Conservation (phyloP, 2,888 invertebrate species). For the Choristoneura rosaceana region DNA sequence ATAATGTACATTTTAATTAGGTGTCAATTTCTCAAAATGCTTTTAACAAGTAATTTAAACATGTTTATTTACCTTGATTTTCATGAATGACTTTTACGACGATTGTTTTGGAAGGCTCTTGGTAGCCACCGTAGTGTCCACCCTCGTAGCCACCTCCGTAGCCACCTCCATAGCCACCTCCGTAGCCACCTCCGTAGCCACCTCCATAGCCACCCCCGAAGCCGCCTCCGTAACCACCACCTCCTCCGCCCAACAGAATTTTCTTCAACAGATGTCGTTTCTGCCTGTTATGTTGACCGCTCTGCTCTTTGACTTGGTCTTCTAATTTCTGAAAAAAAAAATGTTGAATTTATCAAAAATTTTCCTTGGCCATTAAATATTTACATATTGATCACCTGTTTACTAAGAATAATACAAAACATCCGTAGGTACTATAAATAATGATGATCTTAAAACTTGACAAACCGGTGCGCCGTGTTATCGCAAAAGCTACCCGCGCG, state of each 20-base stretch:
- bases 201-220: slow-evolving; percentile 46
- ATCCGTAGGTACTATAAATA: not conserved
- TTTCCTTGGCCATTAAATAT: not conserved
- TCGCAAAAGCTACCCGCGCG: slow-evolving; percentile 19
- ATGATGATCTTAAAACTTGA: slow-evolving; percentile 18
- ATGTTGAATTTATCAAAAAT: not conserved
- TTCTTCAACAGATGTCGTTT: slow-evolving; percentile 62
- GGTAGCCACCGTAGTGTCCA: slow-evolving; percentile 50
- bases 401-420: not conserved
- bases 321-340: slow-evolving; percentile 67
- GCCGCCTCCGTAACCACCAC: slow-evolving; percentile 45
- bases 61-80: slow-evolving; percentile 50
- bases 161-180: slow-evolving; percentile 54
- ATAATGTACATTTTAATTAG: too few species aligned
- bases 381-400: not conserved
- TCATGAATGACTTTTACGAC: slow-evolving; percentile 59
- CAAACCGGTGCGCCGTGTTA: slow-evolving; percentile 28
- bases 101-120: slow-evolving; percentile 62
- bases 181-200: slow-evolving; percentile 54
- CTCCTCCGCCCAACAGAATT: slow-evolving; percentile 54
- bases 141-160: slow-evolving; percentile 48
- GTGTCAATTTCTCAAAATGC: too few species aligned
- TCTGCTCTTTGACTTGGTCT: slow-evolving; percentile 63
- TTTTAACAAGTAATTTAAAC: not conserved
- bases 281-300: slow-evolving; percentile 59